Conservation (phyloP, 1,140 invertebrate species). For the Drosophila tani region DNA sequence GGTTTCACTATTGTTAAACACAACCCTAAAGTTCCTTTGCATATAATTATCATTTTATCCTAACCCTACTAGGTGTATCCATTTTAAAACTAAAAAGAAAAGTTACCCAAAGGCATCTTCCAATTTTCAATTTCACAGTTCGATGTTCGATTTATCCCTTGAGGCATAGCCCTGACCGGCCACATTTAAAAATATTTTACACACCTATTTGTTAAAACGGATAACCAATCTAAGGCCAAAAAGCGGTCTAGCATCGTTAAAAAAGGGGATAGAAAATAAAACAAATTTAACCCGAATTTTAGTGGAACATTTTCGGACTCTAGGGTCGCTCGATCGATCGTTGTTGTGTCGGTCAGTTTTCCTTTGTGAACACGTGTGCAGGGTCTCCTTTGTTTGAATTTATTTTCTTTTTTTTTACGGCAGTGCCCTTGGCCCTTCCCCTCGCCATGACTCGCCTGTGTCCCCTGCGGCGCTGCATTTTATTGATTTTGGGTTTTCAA, state of each 20-base stretch:
- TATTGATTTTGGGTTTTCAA: conserved; percentile 75
- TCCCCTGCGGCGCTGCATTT: conserved; percentile 72
- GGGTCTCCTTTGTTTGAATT: conserved; percentile 46
- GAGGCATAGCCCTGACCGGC: not conserved
- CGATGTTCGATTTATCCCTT: conserved; percentile 6
- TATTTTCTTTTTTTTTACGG: conserved; percentile 46
- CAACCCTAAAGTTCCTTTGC: not conserved
- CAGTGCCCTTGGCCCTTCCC: conserved; percentile 46
- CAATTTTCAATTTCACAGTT: conserved; percentile 36
- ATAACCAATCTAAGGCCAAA: conserved; percentile 32
- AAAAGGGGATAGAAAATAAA: conserved; percentile 35
- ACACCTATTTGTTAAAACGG: conserved; percentile 46
- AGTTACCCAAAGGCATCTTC: not conserved
- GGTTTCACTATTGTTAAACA: not conserved
- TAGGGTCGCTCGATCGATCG: conserved; percentile 39
- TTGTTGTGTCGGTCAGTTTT: conserved; percentile 69
- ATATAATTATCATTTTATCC: not conserved
- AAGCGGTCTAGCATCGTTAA: conserved; percentile 44
- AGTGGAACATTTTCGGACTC: conserved; percentile 50
- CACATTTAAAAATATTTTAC: conserved; percentile 11
- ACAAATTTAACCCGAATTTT: conserved; percentile 67
- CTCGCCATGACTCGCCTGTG: conserved; percentile 45
- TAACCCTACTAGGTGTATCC: not conserved
- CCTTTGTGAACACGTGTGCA: conserved; percentile 80
- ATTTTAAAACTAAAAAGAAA: conserved; percentile 1